phyloP scores from a whole-genome alignment of 2,113 vertebrate species.

The Phalacrocorax brasilianus region DNA sequence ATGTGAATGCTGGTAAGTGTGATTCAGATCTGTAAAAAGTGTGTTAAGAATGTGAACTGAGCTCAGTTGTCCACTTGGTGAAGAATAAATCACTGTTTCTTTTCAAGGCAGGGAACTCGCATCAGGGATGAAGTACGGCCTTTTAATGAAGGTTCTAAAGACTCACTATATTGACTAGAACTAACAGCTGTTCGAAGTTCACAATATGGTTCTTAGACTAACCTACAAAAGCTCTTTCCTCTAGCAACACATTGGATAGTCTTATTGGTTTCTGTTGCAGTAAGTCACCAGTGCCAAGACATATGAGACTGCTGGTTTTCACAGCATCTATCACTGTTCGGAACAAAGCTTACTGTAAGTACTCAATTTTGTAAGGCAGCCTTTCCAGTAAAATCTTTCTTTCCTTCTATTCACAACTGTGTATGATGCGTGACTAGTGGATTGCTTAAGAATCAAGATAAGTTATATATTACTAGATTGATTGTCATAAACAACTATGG shows the following conservation, averaged over 20 bases:
- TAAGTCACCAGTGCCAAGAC: background rate
- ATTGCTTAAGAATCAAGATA: background rate
- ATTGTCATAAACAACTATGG: accelerated
- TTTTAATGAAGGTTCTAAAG: background rate
- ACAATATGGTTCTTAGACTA: background rate
- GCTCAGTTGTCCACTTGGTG: background rate
- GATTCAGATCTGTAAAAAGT: background rate
- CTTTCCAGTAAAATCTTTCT: background rate
- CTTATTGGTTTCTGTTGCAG: background rate
- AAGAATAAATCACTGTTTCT: background rate
- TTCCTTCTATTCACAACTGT: background rate
- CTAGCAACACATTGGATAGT: background rate
- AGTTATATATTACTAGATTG: accelerated
- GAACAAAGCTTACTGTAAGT: background rate
- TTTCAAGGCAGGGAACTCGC: background rate
- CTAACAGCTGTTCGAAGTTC: background rate
- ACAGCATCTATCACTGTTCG: background rate
- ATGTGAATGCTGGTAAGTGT: background rate
- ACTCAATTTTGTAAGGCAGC: background rate
- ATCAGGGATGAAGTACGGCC: background rate
- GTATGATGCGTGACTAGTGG: too few relatives aligned
- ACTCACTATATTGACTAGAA: background rate
- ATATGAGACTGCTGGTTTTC: background rate
- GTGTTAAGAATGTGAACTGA: too few relatives aligned
- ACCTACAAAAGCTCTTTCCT: background rate